phyloP scores from a whole-genome alignment of 2,113 vertebrate species.

The Semnornis frantzii region DNA sequence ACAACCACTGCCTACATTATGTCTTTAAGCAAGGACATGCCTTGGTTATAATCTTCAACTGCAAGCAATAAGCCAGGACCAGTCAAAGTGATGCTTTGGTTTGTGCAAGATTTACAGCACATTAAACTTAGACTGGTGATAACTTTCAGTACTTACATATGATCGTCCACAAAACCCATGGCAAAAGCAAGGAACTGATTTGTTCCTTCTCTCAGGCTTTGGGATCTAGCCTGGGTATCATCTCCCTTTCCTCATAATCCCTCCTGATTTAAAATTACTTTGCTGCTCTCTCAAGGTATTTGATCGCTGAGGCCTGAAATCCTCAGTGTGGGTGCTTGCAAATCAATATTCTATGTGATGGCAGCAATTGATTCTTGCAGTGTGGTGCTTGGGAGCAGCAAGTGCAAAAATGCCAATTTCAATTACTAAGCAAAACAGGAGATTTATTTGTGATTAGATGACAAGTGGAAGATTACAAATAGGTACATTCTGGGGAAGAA shows the following conservation, averaged over 20 bases:
- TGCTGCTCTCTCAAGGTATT: neutral
- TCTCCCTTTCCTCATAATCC: neutral
- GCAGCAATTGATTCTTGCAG: constrained; percentile 21
- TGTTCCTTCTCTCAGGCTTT: neutral
- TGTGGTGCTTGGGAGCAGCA: neutral
- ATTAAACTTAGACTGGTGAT: neutral
- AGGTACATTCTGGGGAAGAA: neutral
- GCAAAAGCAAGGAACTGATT: neutral
- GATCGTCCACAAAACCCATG: neutral
- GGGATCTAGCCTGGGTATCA: neutral
- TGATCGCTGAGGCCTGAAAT: neutral
- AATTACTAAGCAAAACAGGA: constrained; percentile 30
- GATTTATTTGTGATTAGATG: constrained; percentile 9
- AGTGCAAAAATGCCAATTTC: constrained; percentile 11
- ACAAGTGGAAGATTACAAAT: neutral
- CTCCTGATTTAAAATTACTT: neutral
- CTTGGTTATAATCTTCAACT: neutral
- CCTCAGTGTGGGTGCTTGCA: neutral
- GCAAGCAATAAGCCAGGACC: neutral
- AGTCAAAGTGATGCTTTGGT: neutral
- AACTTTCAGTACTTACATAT: neutral
- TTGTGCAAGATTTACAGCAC: neutral
- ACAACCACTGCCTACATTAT: fast-evolving
- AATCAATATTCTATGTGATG: too few species aligned
- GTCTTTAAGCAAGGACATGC: neutral